Evolutionary conservation across 2,888 invertebrate species (phyloP), one percentile per base, ranked within the genome.

Genomic region (Sinhomidia bicolor): DNA sequence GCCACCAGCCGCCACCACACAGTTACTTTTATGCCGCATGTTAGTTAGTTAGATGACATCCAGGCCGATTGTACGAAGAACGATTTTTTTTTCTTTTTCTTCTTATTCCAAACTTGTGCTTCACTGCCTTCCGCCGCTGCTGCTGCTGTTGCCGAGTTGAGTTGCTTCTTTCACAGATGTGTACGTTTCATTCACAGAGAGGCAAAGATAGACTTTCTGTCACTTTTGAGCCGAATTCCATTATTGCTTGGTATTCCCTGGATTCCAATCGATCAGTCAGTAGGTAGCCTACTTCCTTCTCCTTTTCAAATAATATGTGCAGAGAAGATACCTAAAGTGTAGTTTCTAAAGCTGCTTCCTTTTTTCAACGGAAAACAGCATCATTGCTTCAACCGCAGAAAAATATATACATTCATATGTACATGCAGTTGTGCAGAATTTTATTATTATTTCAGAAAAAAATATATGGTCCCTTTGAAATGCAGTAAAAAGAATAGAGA

Each of bases 191-290:
- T n/a, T n/a, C n/a, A n/a, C n/a, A n/a, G n/a, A 26, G 36, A 79
- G 44, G 65, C 47, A 79, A 78, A 78, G 57, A 68, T 62, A 65
- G 47, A 78, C 71, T 78, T 79, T 78, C 85, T 89, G 89, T 86
- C 89, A 89, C 88, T 88, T 90, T 78, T 88, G 87, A 88, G 79
- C 88, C 87, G 89, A 80, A 90, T 90, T 90, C 91, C 90, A 91
- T 91, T 91, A 91, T 90, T 89, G 90, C 87, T 86, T 44, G 5
- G 54, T 83, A 91, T 91, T 91, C 91, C 91, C 91, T 60, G 47
- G 91, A 89, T 91, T 85, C 91, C 91, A 91, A 91, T 91, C 91
- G 91, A 91, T 91, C 91, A 91, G 90, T 91, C 91, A 91, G 90
- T 89, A 81, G 71, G 81, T 60, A 57, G n/a, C 14, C n/a, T n/a